Evolutionary conservation across 2,113 vertebrate genomes (phyloP).

Genomic region (Lepus timidus): DNA sequence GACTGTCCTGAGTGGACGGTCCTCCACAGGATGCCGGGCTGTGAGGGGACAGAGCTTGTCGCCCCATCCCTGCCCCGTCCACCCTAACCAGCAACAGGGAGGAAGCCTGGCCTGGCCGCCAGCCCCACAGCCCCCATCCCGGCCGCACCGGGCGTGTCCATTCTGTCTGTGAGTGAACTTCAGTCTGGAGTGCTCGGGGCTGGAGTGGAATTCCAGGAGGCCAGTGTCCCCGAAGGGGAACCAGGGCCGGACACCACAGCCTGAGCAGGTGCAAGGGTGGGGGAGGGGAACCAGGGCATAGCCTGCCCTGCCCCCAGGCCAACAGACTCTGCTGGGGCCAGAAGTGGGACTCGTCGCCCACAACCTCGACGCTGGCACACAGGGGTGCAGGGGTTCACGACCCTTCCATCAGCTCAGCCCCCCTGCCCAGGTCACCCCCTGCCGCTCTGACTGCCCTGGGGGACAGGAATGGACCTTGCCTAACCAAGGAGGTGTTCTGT

Average conservation of each 20-base stretch:
- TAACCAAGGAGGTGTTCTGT: neutral
- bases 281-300: too few species aligned
- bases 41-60: constrained; percentile 74
- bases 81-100: neutral
- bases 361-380: too few species aligned
- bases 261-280: neutral
- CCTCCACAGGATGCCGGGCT: neutral
- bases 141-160: accelerated
- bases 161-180: neutral
- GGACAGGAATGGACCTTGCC: neutral
- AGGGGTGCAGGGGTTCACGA: too few species aligned
- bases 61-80: constrained; percentile 67
- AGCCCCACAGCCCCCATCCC: neutral
- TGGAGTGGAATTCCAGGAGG: constrained; percentile 58
- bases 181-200: constrained; percentile 68
- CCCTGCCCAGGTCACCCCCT: neutral
- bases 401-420: neutral
- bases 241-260: neutral
- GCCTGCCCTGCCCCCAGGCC: neutral
- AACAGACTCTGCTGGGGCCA: accelerated
- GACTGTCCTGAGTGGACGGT: neutral
- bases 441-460: neutral
- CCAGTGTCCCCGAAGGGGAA: constrained; percentile 66
- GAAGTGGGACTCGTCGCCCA: accelerated
- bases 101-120: neutral